phyloP scores from a whole-genome alignment of 2,797 vertebrate species.

The Taenioides sp. region DNA sequence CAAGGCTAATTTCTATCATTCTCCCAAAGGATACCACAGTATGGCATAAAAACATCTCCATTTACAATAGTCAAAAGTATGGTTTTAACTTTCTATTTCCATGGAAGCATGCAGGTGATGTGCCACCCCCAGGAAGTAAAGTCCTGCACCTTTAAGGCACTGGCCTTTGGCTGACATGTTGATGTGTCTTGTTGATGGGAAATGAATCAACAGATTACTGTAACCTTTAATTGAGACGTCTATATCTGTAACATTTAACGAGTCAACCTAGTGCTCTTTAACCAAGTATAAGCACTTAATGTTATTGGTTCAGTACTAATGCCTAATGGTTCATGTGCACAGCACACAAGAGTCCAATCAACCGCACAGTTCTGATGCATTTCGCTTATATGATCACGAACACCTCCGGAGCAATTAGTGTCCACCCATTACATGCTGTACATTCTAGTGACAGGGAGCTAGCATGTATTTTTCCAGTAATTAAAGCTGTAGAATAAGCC shows the following conservation, averaged over 20 bases:
- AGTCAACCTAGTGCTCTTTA: neutral
- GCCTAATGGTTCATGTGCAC: neutral
- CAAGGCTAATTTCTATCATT: no score
- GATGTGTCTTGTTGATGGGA: no score
- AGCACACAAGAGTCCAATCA: neutral
- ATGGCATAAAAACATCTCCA: no score
- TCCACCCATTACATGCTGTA: slow-evolving; percentile 19
- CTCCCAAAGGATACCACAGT: no score
- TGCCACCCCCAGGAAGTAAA: no score
- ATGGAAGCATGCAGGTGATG: no score
- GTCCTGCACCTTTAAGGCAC: no score
- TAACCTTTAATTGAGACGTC: neutral
- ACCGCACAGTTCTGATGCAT: neutral
- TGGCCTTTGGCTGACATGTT: no score
- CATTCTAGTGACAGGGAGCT: slow-evolving; percentile 31
- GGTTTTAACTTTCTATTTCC: no score
- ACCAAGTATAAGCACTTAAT: neutral
- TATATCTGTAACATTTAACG: neutral
- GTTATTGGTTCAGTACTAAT: neutral
- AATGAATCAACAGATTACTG: neutral
- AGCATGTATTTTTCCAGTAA: slow-evolving; percentile 30
- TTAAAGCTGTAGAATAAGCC: slow-evolving; percentile 40
- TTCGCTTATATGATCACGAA: slow-evolving; percentile 12
- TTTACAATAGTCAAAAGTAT: no score
- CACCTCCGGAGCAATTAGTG: slow-evolving; percentile 22